Evolutionary conservation across 1,140 invertebrate genomes (phyloP), one percentile per base, ranked within the genome.

Genomic region (Ips nitidus): DNA sequence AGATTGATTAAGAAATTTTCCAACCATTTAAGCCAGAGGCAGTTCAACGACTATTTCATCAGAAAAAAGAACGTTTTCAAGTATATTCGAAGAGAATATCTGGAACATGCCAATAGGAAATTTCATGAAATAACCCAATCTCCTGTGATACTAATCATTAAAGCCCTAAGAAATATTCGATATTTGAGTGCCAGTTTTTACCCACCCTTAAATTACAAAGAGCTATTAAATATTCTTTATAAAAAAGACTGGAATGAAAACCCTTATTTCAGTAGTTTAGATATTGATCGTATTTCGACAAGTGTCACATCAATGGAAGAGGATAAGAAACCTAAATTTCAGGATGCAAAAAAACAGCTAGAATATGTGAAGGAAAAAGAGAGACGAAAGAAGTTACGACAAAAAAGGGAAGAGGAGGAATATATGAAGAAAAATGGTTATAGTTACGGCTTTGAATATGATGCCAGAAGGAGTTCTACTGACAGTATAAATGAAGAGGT

Each of bases 41-140:
- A 83, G 1, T 80, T 93, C 61, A 84, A 82, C 4, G 88, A 91
- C 76, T 94, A 90, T 75, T 93, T 93, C 75, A 83, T 93, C 37
- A 82, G 83, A 53, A 83, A 83, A 41, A 88, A 88, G 67, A 92
- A 94, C 81, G 80, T 92, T 36, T 87, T 92, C 64, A 86, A 88
- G 75, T 87, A 85, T 59, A 86, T 61, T 38, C 86, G 88, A 0
- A 83, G 83, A 58, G 84, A 86, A 2, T 81, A 88, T 52, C 71
- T 92, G 1, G 75, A 87, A 43, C 82, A 84, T 64, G 81, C 88
- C 6, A 89, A 91, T 75, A 84, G 86, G 72, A 84, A 85, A 52
- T 77, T 93, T 52, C 84, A 87, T 1, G 83, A 88, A 57, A 88
- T 92, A 65, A 86, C 89, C 67, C 56, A 76, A 69, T 71, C 69